Conservation (phyloP, 92 coral and sea anemone species). For the Palythoa grandiflora region DNA sequence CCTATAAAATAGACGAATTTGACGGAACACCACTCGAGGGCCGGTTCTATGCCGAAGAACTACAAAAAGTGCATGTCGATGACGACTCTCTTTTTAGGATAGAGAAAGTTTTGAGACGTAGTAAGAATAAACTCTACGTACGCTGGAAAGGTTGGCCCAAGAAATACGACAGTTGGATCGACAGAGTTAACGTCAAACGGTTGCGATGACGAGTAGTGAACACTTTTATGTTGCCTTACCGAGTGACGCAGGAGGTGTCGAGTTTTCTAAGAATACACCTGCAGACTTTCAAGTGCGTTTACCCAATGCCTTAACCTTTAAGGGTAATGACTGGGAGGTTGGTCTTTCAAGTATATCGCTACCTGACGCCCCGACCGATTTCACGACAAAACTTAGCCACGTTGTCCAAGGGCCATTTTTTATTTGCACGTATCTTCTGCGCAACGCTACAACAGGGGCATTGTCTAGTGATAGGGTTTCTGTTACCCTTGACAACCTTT, state of each 20-base stretch:
- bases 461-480: not conserved
- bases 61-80: no score
- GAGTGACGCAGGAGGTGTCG: not conserved
- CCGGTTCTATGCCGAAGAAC: no score
- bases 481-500: not conserved
- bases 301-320: not conserved
- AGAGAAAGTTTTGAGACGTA: not conserved
- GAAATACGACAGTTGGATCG: conserved; percentile 1
- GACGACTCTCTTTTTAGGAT: no score
- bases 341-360: not conserved
- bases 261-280: not conserved
- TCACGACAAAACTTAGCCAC: not conserved
- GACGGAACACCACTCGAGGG: no score
- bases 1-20: no score
- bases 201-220: not conserved
- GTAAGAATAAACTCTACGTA: not conserved
- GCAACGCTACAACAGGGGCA: not conserved
- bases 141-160: not conserved
- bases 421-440: not conserved
- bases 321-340: conserved; percentile 2
- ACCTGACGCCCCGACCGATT: not conserved
- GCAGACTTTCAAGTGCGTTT: not conserved
- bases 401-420: not conserved
- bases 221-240: not conserved
- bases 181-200: not conserved